Conservation (phyloP, 2,797 vertebrate species). For the Lithobates sylvaticus region DNA sequence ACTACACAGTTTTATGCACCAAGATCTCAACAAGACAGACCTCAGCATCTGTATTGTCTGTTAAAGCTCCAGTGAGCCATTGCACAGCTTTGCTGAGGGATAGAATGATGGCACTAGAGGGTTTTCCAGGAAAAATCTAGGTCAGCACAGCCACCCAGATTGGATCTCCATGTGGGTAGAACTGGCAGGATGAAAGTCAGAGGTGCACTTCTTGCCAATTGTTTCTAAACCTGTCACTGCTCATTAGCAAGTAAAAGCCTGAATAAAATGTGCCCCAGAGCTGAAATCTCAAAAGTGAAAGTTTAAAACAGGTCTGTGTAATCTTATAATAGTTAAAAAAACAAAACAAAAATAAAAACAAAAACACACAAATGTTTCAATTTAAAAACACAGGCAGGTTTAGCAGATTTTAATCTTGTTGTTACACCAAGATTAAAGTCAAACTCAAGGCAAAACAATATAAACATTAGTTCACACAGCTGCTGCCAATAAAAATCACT, state of each 20-base stretch:
- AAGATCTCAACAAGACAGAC: constrained; percentile 44
- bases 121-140: constrained; percentile 54
- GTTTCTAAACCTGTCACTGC: constrained; percentile 22
- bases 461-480: too few relatives aligned
- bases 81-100: not conserved
- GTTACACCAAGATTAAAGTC: too few relatives aligned
- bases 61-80: constrained; percentile 17
- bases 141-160: constrained; percentile 51
- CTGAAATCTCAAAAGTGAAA: not conserved
- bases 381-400: too few relatives aligned
- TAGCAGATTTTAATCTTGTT: too few relatives aligned
- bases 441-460: too few relatives aligned
- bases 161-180: constrained; percentile 38
- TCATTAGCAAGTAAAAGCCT: constrained; percentile 24
- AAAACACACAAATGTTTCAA: too few relatives aligned
- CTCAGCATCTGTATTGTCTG: constrained; percentile 43
- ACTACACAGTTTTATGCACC: constrained; percentile 35
- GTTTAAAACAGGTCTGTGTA: not conserved
- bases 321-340: not conserved
- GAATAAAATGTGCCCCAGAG: not conserved
- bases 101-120: constrained; percentile 2
- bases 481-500: too few relatives aligned
- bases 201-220: constrained; percentile 32
- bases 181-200: constrained; percentile 21
- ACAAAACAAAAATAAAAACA: too few relatives aligned